Evolutionary conservation across 2,113 vertebrate genomes (phyloP), one percentile per base, ranked within the genome.

Genomic region (Malaclemys terrapin): DNA sequence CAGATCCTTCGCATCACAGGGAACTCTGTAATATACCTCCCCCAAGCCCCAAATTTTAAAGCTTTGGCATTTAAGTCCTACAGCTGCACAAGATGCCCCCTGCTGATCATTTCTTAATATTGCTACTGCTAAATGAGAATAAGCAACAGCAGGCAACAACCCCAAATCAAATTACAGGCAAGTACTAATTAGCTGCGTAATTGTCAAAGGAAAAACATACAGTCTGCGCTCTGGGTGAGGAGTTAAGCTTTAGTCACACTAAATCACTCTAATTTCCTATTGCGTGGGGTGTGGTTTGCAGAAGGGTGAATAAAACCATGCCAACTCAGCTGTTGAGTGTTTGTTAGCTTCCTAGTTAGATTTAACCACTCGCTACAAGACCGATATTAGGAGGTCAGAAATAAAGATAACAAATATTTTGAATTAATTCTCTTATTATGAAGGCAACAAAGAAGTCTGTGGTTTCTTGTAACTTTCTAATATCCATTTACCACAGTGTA

Each of bases 21-120:
- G 81, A 85, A 42, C 91, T 69, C 82, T 87, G 65, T 72, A 82
- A 35, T 53, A 79, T 50, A 35, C 50, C 83, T 90, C 53, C 78
- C 75, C 80, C 1, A 5, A 84, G 85, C 54, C 85, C 13, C 50
- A 50, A 14, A 50, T 50, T 86, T 65, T 52, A 45, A 84, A 93
- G 17, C 14, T 83, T 87, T 95, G 94, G 76, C 19, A 93, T 93
- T 93, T 87, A 90, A 94, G 45, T 84, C 14, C 57, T 93, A 81
- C 81, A 95, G 94, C 94, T 97, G 95, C 86, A 59, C 76, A 90
- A 93, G 82, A 82, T 97, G 94, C 90, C 95, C 87, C 95, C 95
- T 93, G 91, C 94, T 96, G 95, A 86, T 95, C 17, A 4, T 56
- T 93, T 89, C 85, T 94, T 62, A 91, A 93, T 81, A 92, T 96